Conservation (phyloP, 2,888 invertebrate species). For the Gastracanthus pulcherrimus region DNA sequence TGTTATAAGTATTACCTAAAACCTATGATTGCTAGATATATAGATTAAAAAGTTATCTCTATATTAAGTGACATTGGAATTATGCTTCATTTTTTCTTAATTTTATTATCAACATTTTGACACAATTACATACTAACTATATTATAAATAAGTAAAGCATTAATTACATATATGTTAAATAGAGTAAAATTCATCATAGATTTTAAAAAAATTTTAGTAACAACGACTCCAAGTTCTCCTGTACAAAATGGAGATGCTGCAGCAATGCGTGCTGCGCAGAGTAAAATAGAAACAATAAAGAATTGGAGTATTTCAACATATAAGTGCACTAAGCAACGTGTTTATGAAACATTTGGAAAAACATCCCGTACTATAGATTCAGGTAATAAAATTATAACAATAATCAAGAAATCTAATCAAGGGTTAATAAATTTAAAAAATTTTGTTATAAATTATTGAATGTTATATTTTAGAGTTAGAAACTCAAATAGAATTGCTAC, state of each 20-base stretch:
- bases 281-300: slow-evolving; percentile 94
- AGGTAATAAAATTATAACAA: slow-evolving; percentile 78
- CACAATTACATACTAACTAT: too few species aligned
- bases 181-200: neutral
- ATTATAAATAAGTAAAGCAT: too few species aligned
- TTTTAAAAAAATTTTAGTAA: slow-evolving; percentile 39
- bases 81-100: neutral
- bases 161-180: too few species aligned
- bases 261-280: slow-evolving; percentile 84
- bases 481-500: slow-evolving; percentile 93
- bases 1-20: neutral
- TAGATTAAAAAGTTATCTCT: too few species aligned
- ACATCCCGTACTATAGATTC: slow-evolving; percentile 93
- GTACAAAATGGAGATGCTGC: slow-evolving; percentile 83
- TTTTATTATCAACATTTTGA: too few species aligned
- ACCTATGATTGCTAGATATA: too few species aligned
- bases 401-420: slow-evolving; percentile 1
- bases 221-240: slow-evolving; percentile 79
- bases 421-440: too few species aligned
- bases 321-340: slow-evolving; percentile 97
- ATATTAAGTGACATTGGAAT: too few species aligned
- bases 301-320: slow-evolving; percentile 99
- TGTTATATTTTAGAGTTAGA: slow-evolving; percentile 87
- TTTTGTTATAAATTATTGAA: slow-evolving; percentile 20
- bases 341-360: slow-evolving; percentile 97